Evolutionary conservation across 2,797 vertebrate genomes (phyloP).

Genomic region (Alosa sapidissima): DNA sequence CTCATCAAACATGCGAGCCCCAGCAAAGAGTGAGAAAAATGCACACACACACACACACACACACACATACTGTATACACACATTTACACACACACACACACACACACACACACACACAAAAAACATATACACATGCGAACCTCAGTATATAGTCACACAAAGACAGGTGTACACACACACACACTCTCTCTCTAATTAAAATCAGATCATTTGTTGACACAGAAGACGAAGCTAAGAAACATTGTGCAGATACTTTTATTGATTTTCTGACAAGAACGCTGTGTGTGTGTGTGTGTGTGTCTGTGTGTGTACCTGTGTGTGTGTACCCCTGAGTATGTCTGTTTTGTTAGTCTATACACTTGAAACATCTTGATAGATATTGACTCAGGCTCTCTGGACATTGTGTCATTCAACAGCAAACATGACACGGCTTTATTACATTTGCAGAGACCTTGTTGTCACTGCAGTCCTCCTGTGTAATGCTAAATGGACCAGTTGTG

Average conservation of each 20-base stretch:
- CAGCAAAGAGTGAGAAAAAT: slow-evolving; percentile 46
- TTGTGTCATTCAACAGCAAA: neutral
- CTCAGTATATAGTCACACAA: neutral
- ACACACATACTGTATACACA: neutral
- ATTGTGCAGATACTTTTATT: neutral
- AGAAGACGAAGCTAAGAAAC: neutral
- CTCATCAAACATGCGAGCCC: slow-evolving; percentile 86
- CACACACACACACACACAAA: neutral
- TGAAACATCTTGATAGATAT: slow-evolving; percentile 8
- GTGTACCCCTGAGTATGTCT: neutral
- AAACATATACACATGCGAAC: neutral
- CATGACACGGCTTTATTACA: slow-evolving; percentile 1
- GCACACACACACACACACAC: neutral
- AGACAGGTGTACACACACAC: neutral
- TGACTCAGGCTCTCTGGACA: neutral
- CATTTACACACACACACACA: neutral
- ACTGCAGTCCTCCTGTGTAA: neutral
- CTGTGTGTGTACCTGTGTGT: slow-evolving; percentile 11
- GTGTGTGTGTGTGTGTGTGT: neutral
- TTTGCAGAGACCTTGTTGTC: neutral
- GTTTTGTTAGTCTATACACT: slow-evolving; percentile 5
- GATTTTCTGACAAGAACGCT: neutral
- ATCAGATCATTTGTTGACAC: neutral
- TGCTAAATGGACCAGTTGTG: neutral
- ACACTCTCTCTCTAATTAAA: neutral